phyloP scores from a whole-genome alignment of 2,797 vertebrate species.

The Brachyrhaphis roseni region DNA sequence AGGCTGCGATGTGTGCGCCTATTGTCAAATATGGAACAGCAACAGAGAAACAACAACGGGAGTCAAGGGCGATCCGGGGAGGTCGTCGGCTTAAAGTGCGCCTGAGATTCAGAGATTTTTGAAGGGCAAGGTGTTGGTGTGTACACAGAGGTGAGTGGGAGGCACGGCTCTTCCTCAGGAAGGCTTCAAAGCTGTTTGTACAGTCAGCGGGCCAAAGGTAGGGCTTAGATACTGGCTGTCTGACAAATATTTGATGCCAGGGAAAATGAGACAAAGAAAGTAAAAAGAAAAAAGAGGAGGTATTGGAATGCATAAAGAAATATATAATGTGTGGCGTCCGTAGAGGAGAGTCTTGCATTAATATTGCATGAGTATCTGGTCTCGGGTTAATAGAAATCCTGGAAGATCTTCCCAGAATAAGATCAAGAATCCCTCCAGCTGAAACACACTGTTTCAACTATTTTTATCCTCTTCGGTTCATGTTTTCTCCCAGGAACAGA shows the following conservation, averaged over 20 bases:
- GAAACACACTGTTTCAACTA: constrained; percentile 32
- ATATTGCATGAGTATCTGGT: constrained; percentile 23
- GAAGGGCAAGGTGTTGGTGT: constrained; percentile 47
- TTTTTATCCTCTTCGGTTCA: constrained; percentile 38
- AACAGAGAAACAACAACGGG: constrained; percentile 4
- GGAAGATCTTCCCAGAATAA: constrained; percentile 43
- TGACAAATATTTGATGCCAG: constrained; percentile 39
- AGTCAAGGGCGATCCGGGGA: constrained; percentile 31
- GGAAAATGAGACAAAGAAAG: constrained; percentile 30
- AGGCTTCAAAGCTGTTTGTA: constrained; percentile 68
- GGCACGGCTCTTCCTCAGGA: constrained; percentile 45
- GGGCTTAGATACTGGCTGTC: constrained; percentile 41
- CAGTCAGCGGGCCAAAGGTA: constrained; percentile 58
- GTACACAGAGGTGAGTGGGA: constrained; percentile 58
- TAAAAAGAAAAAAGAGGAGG: constrained; percentile 11
- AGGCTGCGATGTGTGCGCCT: constrained; percentile 32
- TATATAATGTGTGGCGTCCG: constrained; percentile 30
- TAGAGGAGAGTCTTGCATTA: constrained; percentile 39
- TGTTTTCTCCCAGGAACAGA: constrained; percentile 35
- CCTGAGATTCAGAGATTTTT: constrained; percentile 31
- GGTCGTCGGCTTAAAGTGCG: constrained; percentile 45
- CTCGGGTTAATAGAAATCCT: constrained; percentile 39
- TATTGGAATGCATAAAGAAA: constrained; percentile 38
- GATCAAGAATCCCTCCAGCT: constrained; percentile 35
- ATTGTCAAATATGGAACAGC: constrained; percentile 38